Percentiles rank a stretch among this genome's conserved stretches.
phyloP scores from a whole-genome alignment of 2,888 invertebrate species.

The Drosophila phalerata region DNA sequence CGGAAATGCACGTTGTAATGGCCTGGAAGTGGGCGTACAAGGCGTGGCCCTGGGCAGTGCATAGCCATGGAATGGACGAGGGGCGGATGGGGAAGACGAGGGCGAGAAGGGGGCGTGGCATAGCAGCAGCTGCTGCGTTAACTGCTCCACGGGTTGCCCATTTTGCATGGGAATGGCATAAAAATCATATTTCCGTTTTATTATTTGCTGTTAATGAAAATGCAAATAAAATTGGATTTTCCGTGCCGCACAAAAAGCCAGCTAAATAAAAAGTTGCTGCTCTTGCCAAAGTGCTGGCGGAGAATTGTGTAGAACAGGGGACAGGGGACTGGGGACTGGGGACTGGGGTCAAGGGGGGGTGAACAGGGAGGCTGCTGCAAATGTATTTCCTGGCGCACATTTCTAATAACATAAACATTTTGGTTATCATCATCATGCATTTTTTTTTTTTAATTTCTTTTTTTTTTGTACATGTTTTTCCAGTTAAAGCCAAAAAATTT shows the following conservation, averaged over 20 bases:
- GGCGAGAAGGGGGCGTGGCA: neutral
- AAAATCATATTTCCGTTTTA: slow-evolving; percentile 79
- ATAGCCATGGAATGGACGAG: neutral
- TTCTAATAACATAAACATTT: slow-evolving; percentile 77
- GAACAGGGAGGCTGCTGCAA: slow-evolving; percentile 31
- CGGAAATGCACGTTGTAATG: slow-evolving; percentile 77
- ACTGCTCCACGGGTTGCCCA: slow-evolving; percentile 49
- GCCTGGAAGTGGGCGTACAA: slow-evolving; percentile 64
- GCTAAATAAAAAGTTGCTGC: slow-evolving; percentile 67
- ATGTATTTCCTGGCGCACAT: slow-evolving; percentile 75
- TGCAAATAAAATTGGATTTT: slow-evolving; percentile 79
- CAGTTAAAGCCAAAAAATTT: slow-evolving; percentile 30
- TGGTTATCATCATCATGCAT: slow-evolving; percentile 50
- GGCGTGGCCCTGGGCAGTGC: slow-evolving; percentile 22
- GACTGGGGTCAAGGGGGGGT: neutral
- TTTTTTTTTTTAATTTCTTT: neutral
- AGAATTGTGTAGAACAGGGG: neutral
- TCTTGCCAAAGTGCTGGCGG: neutral
- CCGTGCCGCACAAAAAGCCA: slow-evolving; percentile 69
- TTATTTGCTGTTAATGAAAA: slow-evolving; percentile 78
- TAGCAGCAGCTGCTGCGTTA: slow-evolving; percentile 49
- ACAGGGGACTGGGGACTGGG: neutral
- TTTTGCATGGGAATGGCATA: slow-evolving; percentile 70
- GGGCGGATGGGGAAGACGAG: too few relatives aligned
- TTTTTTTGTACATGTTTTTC: slow-evolving; percentile 10